Conservation (phyloP, 2,888 invertebrate species). For the Phoronis australis region DNA sequence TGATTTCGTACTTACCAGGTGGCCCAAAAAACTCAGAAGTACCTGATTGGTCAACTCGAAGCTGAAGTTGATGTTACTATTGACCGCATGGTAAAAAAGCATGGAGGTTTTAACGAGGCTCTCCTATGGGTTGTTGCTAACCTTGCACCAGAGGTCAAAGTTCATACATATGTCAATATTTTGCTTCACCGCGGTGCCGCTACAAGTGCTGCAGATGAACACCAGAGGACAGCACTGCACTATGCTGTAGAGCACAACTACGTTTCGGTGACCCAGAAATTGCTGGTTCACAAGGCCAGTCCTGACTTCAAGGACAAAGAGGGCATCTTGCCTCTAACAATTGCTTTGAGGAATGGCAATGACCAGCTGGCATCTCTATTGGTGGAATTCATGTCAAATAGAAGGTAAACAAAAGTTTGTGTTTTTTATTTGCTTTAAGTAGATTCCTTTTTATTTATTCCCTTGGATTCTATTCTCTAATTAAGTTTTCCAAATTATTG, state of each 20-base stretch:
- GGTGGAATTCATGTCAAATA: constrained; percentile 29
- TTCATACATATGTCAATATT: constrained; percentile 27
- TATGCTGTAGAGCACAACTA: constrained; percentile 28
- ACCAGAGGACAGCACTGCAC: constrained; percentile 31
- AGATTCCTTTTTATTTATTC: too few relatives aligned
- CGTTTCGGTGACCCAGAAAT: constrained; percentile 27
- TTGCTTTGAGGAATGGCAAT: constrained; percentile 27
- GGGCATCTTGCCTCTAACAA: constrained; percentile 22
- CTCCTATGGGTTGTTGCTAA: constrained; percentile 27
- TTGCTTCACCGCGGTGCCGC: constrained; percentile 36
- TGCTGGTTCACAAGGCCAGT: constrained; percentile 33
- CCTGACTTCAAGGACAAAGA: constrained; percentile 27
- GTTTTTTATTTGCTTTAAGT: constrained; percentile 2
- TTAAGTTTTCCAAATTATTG: too few relatives aligned
- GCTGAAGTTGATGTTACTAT: constrained; percentile 34
- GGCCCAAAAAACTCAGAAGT: constrained; percentile 24
- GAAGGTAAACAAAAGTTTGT: constrained; percentile 14
- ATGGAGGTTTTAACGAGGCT: constrained; percentile 29
- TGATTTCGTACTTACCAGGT: too few relatives aligned
- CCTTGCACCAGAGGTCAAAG: constrained; percentile 26
- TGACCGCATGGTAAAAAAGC: constrained; percentile 23
- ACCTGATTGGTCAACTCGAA: constrained; percentile 31
- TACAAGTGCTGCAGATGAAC: constrained; percentile 21
- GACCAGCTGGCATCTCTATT: constrained; percentile 33
- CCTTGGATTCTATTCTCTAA: too few relatives aligned